Evolutionary conservation across 2,888 invertebrate species (phyloP), one percentile per base, ranked within the genome.

Genomic region (Brenthis ino): DNA sequence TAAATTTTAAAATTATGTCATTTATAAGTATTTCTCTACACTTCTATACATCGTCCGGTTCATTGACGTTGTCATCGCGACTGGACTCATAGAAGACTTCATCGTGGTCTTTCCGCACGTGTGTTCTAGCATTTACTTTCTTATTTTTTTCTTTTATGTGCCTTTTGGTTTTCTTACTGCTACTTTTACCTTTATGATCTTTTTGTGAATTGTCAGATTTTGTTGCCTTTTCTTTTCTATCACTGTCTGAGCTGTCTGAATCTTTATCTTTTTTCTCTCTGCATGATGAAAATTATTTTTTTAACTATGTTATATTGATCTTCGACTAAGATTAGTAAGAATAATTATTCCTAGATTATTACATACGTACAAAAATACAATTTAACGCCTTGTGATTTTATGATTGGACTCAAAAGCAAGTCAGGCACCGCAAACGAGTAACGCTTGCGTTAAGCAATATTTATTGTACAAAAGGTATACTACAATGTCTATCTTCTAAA

Each of bases 11-110:
- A 72, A 60, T 43, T 74, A 65, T 70, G 68, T 60, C 58, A 64
- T 74, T 70, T 51, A 37, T 67, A 60, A 51, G 50, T 33, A 16
- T 14, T 16, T 53, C 6, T 33, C 11, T n/a, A 51, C 13, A n/a
- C 2, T 13, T 37, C 58, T 83, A 84, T 72, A 83, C 79, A 20
- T 84, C 83, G 1, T 81, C 84, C 2, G 90, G 91, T 65, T 91
- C 89, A 72, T 91, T 91, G 2, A 91, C 89, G 72, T 87, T 85
- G 1, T 89, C 89, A 24, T 91, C 91, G 43, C 80, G 78, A 74
- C 89, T 91, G n/a, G 91, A 91, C 70, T 89, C 88, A 50, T 90
- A 91, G 56, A 86, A 83, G 0, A 81, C 79, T 4, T 83, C 83
- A 0, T 78, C 79, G 58, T 57, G 53, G 12, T 57, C 69, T 61